A percentile compares a stretch with the other conserved stretches of the same genome.
Evolutionary conservation across 2,888 invertebrate genomes (phyloP).

Genomic region (Halocaridina rubra): DNA sequence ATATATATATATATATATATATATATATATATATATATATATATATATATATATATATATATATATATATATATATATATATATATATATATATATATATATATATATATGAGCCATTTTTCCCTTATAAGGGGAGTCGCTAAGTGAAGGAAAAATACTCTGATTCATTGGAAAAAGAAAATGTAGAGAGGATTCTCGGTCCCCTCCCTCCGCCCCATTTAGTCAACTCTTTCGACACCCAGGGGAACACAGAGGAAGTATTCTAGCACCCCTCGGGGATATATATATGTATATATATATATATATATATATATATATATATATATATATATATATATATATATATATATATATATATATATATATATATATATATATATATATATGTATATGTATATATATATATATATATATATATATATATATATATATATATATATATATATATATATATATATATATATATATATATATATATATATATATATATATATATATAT

Average conservation of each 20-base stretch:
- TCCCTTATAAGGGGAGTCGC: no score
- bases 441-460: constrained; percentile 13
- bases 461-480: constrained; percentile 2
- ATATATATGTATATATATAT: neutral
- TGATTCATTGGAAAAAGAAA: no score
- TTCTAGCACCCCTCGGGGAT: neutral
- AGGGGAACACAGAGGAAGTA: no score
- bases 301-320: constrained; percentile 8
- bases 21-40: constrained; percentile 21
- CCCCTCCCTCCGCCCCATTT: no score
- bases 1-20: constrained; percentile 18
- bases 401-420: constrained; percentile 44
- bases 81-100: constrained; percentile 13
- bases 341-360: constrained; percentile 30
- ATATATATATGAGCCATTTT: no score
- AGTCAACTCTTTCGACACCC: no score
- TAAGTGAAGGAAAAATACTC: no score
- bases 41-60: constrained; percentile 26
- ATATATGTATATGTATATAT: constrained; percentile 26
- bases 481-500: neutral
- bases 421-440: constrained; percentile 21
- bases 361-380: constrained; percentile 28
- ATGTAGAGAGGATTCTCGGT: no score
- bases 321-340: constrained; percentile 24
- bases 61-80: constrained; percentile 5